phyloP scores from a whole-genome alignment of 2,888 invertebrate genomes.

The Auanema freiburgensis region DNA sequence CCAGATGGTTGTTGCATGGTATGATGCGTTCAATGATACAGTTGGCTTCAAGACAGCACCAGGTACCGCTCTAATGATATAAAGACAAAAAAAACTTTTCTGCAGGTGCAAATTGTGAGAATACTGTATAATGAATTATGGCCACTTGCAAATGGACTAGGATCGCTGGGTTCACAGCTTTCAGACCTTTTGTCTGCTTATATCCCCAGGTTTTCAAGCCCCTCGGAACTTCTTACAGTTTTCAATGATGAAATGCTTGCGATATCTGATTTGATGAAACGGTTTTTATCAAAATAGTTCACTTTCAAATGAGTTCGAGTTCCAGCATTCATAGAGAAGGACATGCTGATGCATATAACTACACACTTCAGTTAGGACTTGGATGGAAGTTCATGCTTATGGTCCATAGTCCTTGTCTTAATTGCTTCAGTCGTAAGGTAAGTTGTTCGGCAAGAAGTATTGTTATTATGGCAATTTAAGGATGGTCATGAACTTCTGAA shows the following conservation, averaged over 20 bases:
- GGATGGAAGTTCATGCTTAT: conserved; percentile 39
- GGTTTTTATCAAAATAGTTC: background rate
- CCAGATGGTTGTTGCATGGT: conserved; percentile 44
- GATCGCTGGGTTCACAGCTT: conserved; percentile 91
- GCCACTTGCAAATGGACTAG: conserved; percentile 85
- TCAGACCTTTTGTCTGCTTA: conserved; percentile 94
- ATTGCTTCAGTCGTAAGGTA: conserved; percentile 71
- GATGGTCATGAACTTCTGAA: conserved; percentile 37
- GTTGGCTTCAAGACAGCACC: conserved; percentile 38
- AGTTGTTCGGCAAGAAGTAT: no score
- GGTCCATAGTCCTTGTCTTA: conserved; percentile 94
- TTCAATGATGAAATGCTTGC: conserved; percentile 27
- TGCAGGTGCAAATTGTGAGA: conserved; percentile 72
- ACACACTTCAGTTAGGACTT: conserved; percentile 33
- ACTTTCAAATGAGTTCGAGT: background rate
- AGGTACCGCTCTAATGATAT: conserved; percentile 19
- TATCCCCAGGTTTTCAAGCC: conserved; percentile 76
- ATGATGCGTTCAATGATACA: conserved; percentile 44
- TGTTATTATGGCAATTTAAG: no score
- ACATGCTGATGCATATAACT: conserved; percentile 22
- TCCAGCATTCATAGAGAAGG: conserved; percentile 26
- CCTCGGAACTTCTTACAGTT: conserved; percentile 27
- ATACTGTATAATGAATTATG: conserved; percentile 81
- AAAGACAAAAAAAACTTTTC: background rate
- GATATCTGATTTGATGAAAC: conserved; percentile 8